Conservation (phyloP, 2,888 invertebrate species). For the Heliconius sara region DNA sequence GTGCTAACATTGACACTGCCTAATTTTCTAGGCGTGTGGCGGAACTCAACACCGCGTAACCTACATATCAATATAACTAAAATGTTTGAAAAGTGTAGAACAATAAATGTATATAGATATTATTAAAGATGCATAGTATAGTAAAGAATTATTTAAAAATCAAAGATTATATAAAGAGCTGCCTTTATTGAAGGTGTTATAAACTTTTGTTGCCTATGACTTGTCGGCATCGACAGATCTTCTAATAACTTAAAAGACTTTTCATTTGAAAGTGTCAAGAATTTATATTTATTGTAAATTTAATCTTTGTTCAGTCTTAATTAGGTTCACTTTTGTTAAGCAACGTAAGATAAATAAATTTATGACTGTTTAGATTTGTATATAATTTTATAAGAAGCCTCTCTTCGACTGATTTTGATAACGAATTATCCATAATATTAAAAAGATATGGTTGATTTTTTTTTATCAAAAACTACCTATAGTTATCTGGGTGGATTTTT, state of each 20-base stretch:
- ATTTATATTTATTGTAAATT: background rate
- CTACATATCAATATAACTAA: background rate
- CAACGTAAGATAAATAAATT: background rate
- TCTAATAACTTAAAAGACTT: background rate
- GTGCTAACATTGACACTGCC: no score
- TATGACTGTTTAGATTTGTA: background rate
- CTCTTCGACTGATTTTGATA: background rate
- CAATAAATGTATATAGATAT: no score
- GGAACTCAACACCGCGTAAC: background rate
- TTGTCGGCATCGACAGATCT: slow-evolving; percentile 7
- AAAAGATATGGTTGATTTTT: background rate
- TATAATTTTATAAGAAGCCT: background rate
- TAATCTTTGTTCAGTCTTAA: background rate
- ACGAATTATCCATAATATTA: background rate
- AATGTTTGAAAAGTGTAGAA: background rate
- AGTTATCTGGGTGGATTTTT: no score
- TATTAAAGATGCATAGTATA: background rate
- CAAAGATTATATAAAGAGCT: background rate
- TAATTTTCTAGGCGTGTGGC: background rate
- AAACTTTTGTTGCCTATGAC: background rate
- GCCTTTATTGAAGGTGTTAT: background rate
- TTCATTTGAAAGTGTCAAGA: slow-evolving; percentile 6
- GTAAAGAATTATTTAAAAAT: background rate
- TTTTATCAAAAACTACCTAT: no score
- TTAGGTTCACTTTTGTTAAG: background rate